Evolutionary conservation across 2,888 invertebrate species (phyloP), one percentile per base, ranked within the genome.

Genomic region (Stenotaenia linearis): DNA sequence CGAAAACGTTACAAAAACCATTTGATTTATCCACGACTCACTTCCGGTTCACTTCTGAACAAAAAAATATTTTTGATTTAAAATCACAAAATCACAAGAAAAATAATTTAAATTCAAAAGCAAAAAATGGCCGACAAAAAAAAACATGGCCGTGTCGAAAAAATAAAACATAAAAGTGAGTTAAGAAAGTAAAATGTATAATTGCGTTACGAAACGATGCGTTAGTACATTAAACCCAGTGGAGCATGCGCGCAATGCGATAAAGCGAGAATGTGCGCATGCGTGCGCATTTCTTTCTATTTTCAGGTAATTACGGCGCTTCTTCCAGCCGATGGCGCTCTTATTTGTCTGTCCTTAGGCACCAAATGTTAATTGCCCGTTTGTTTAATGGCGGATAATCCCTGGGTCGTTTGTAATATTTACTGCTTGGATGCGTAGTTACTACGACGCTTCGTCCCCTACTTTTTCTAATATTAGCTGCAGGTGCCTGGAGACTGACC

Each of bases 251-350:
- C 56, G 18, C 23, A 56, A 21, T 21, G 56, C 56, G 56, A 56
- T 56, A 56, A 56, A 56, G 56, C 21, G 56, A 21, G 56, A 5
- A 1, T 56, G 56, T 56, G 56, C 56, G 56, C 56, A 56, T 56
- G 56, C 56, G 56, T 56, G 18, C 3, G 56, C 56, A 56, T 23
- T 56, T 56, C 21, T 56, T 56, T 56, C 56, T 56, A 56, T 56
- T 56, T 56, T 56, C 56, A 56, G 56, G 56, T 56, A 56, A 56
- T 56, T 56, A 56, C 18, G 56, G 56, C 56, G 56, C 56, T 5
- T 56, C 56, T 56, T 56, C 56, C 56, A n/a, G n/a, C 56, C 56
- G 56, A 56, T 56, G 56, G 56, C 56, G 56, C 56, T 56, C 56
- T 56, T 56, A 56, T 56, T 56, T 56, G 3, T 5, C 56, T 56